Conservation (phyloP, 2,888 invertebrate species). For the Melanostoma mellinum region DNA sequence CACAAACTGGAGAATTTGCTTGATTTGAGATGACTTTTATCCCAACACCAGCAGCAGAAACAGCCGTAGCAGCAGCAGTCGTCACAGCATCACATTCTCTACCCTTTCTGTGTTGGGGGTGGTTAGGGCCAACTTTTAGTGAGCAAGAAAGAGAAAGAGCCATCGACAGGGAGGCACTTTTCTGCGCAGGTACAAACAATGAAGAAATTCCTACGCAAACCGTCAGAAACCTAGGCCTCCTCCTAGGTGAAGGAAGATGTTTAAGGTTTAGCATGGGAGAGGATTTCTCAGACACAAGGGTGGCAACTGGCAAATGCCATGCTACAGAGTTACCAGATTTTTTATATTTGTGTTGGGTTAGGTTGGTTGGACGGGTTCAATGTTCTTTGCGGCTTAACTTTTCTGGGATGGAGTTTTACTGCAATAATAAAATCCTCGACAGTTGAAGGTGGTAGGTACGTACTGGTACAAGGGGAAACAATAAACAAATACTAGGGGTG, state of each 20-base stretch:
- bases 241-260: not conserved
- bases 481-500: not conserved
- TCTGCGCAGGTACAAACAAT: constrained; percentile 70
- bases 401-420: constrained; percentile 29
- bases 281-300: constrained; percentile 56
- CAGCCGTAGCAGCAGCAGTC: constrained; percentile 27
- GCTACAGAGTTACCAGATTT: constrained; percentile 50
- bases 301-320: constrained; percentile 14
- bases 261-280: constrained; percentile 11
- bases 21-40: constrained; percentile 60
- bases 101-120: constrained; percentile 34
- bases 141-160: constrained; percentile 6
- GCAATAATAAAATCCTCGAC: constrained; percentile 15
- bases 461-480: not conserved
- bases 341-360: not conserved
- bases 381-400: constrained; percentile 42
- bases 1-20: constrained; percentile 57
- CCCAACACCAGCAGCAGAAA: constrained; percentile 17
- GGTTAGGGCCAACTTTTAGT: constrained; percentile 33
- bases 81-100: constrained; percentile 2
- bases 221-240: not conserved
- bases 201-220: constrained; percentile 18
- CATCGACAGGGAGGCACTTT: not conserved
- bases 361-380: constrained; percentile 52
- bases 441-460: not conserved